A percentile compares a stretch with the other conserved stretches of the same genome.
phyloP scores from a whole-genome alignment of 2,888 invertebrate species.

The Calliopum simillimum region DNA sequence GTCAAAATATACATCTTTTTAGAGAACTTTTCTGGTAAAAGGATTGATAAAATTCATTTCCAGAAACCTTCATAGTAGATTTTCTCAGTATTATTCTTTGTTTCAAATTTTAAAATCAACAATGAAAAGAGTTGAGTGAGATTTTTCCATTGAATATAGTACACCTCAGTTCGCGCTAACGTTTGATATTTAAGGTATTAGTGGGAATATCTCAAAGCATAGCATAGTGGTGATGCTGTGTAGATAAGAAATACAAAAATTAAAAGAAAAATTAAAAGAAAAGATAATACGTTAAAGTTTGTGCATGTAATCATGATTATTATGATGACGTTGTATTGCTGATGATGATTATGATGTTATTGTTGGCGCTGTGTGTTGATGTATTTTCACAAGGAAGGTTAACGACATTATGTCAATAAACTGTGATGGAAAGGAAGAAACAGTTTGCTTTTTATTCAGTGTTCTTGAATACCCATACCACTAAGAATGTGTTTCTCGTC shows the following conservation, averaged over 20 bases:
- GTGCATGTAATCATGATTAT: background rate
- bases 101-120: no score
- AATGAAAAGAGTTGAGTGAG: no score
- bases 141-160: no score
- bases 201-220: background rate
- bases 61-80: no score
- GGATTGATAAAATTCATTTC: no score
- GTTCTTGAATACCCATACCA: background rate
- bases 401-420: conserved; percentile 61
- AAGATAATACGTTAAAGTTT: background rate
- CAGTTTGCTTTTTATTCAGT: conserved; percentile 33
- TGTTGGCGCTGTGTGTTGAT: conserved; percentile 50
- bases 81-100: no score
- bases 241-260: conserved; percentile 19
- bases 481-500: conserved; percentile 5
- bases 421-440: conserved; percentile 51
- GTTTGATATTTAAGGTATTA: background rate
- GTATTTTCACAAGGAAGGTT: conserved; percentile 58
- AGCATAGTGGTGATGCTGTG: background rate
- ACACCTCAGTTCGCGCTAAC: background rate
- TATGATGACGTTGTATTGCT: conserved; percentile 10
- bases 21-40: no score
- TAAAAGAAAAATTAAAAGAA: conserved; percentile 3
- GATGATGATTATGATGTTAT: conserved; percentile 5
- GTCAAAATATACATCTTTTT: no score